Evolutionary conservation across 2,888 invertebrate species (phyloP).

Genomic region (Temnothorax unifasciatus): DNA sequence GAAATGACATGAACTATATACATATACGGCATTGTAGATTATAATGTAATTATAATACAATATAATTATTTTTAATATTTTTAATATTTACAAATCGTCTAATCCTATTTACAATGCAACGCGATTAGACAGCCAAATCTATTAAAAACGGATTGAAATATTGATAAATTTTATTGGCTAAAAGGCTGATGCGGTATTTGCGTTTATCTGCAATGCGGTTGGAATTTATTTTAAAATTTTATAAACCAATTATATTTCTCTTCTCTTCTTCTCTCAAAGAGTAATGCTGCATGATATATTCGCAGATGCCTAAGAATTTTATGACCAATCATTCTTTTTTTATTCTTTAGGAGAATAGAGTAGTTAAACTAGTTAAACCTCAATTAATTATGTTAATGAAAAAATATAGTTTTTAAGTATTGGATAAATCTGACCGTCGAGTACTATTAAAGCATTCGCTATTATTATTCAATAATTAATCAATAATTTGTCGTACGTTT

Average conservation of each 20-base stretch:
- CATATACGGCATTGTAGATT: too few relatives aligned
- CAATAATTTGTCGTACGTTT: neutral
- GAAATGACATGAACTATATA: neutral
- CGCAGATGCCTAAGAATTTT: neutral
- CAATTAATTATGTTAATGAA: too few relatives aligned
- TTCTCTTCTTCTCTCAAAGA: neutral
- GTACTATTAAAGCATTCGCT: neutral
- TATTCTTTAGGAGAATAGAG: too few relatives aligned
- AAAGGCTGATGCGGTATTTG: neutral
- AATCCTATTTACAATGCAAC: neutral
- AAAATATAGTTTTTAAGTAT: too few relatives aligned
- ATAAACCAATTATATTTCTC: neutral
- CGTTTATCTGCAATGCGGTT: too few relatives aligned
- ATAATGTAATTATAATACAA: neutral
- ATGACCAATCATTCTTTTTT: neutral
- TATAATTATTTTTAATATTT: neutral
- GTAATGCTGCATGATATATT: neutral
- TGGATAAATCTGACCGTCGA: too few relatives aligned
- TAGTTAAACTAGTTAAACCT: too few relatives aligned
- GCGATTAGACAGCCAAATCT: neutral
- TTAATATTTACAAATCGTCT: too few relatives aligned
- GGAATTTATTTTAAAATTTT: too few relatives aligned
- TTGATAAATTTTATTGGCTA: neutral
- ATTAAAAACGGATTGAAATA: neutral
- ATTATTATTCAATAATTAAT: constrained; percentile 10